Evolutionary conservation across 2,888 invertebrate species (phyloP), one percentile per base, ranked within the genome.

Genomic region (Tetheella fluctuosa): DNA sequence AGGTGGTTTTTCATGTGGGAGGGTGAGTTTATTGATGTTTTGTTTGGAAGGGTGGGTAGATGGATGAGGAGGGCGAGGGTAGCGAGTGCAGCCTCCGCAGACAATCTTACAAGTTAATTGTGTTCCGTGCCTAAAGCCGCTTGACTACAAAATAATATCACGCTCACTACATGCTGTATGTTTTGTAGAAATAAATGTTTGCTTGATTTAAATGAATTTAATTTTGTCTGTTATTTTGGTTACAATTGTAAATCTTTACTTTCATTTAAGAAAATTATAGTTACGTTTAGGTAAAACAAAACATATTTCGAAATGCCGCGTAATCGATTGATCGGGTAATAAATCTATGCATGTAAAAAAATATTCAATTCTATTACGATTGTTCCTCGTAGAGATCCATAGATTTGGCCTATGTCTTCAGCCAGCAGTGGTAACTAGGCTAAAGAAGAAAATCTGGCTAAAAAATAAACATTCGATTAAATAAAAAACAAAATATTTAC

Each of bases 51-150:
- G 89, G 91, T 86, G 91, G 91, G 88, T 85, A 86, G 89, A 89
- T 86, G 84, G 85, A 89, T 86, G 86, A 82, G 87, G 88, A 85
- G 88, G 86, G 86, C 84, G 89, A 88, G 89, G 89, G 84, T 80
- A 48, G 80, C 84, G 85, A 85, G 85, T 90, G 91, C 91, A 89
- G 84, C 90, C 91, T 91, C 90, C 92, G 89, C 89, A 92, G 92
- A 93, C 92, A 91, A 93, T 93, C 93, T 93, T 93, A 92, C 92
- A 89, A 93, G 92, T 93, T 93, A 93, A 93, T 93, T 92, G 93
- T 93, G 92, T 91, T 93, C 90, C 91, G 91, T 91, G 92, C 90
- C 88, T 86, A 83, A 85, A 89, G 86, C 86, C 80, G 84, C 77
- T 83, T 85, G 90, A 90, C 91, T 90, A 88, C 90, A 82, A 85